Base-by-base conservation (phyloP, 2,888 invertebrate species). In the Salticus scenicus region DNA sequence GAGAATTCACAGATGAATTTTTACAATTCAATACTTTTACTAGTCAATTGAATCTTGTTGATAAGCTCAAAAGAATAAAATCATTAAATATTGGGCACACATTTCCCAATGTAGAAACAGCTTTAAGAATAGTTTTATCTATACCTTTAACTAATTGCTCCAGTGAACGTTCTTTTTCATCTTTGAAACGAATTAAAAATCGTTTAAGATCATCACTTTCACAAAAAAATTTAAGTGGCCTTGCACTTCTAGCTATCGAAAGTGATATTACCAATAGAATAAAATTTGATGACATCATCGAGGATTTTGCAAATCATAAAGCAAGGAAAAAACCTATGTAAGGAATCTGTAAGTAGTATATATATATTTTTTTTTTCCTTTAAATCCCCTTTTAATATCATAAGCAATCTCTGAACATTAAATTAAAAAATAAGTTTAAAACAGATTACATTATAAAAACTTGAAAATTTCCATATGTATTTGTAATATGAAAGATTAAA, bases 211-310 rank as follows among this genome's bases (percentile, higher is more conserved):
- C 28, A 30, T 64, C 64, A n/a, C 20, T 57, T 5, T 57, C 57
- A n/a, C 57, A 57, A n/a, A 24, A 57, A 24, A 57, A 57, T n/a
- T 64, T 64, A 30, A 27, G 30, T 12, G 12, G 64, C 20, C 20
- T 64, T 28, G 64, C 64, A 1, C 27, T 64, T n/a, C 28, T 64
- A 28, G 30, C 28, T 10, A 64, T 64, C 12, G 64, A 64, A 64
- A 64, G 64, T 27, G 64, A 64, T 30, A 64, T 64, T 7, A 24
- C 64, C 12, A 12, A 27, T 1, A 27, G 28, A 64, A 10, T 64
- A 28, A 64, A 64, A 28, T 64, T 64, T 64, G 28, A 64, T 64
- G 64, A 28, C 20, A 30, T 64, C 0, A 64, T 64, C 28, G 64
- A 64, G 14, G 64, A 64, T 30, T 64, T 64, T 27, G 64, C 27